These are phyloP conservation scores for Perca flavescens DNA, from an alignment of 2,113 vertebrate species.

Conservation along the genomic window DNA sequence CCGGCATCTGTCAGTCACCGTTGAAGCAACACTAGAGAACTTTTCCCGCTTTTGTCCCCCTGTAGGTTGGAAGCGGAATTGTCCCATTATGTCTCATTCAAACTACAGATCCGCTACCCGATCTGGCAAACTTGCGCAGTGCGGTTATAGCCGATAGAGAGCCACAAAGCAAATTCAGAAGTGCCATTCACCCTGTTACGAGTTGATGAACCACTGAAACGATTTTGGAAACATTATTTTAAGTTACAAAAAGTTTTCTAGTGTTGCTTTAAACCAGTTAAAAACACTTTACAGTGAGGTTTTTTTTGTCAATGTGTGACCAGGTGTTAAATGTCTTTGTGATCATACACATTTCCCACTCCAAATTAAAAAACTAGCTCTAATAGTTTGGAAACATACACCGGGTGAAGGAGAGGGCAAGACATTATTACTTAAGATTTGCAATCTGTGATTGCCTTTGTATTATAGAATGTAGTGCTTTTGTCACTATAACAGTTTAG, in stretches of 20 bases:
- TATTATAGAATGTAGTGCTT: constrained; percentile 87
- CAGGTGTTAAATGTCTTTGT: constrained; percentile 40
- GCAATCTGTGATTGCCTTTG: constrained; percentile 99
- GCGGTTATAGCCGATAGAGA: no score
- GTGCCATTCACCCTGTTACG: no score
- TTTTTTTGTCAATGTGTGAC: neutral
- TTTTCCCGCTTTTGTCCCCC: no score
- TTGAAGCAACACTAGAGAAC: neutral
- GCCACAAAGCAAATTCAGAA: no score
- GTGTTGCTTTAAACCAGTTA: neutral
- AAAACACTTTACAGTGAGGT: neutral
- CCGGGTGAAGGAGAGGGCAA: constrained; percentile 34
- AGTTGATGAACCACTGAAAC: no score
- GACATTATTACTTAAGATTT: constrained; percentile 83
- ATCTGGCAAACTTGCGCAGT: no score
- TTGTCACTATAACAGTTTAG: constrained; percentile 88
- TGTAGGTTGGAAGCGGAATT: no score
- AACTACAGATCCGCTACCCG: no score
- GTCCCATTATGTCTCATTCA: no score
- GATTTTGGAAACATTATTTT: no score
- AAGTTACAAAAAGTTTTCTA: no score
- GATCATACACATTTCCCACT: constrained; percentile 23
- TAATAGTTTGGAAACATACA: constrained; percentile 52
- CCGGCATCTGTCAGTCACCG: constrained; percentile 15
- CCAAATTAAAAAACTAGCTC: constrained; percentile 13